Conservation (phyloP, 2,888 invertebrate genomes). For the Eueremaeus valkanovi region DNA sequence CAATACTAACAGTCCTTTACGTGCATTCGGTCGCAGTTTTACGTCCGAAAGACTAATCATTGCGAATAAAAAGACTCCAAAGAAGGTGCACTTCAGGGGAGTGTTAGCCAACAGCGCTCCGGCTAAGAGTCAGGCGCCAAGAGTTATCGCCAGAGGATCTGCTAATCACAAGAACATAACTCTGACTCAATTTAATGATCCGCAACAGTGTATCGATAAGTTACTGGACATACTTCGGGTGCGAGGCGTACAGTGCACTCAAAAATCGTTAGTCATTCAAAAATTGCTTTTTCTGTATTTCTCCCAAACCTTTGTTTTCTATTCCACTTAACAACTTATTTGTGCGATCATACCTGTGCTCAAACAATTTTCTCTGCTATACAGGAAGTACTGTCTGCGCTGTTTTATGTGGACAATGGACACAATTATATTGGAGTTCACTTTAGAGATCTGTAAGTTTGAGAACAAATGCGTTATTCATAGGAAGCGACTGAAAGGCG, state of each 20-base stretch:
- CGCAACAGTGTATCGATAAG: constrained; percentile 54
- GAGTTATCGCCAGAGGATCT: constrained; percentile 53
- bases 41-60: constrained; percentile 38
- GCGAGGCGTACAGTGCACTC: constrained; percentile 62
- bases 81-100: constrained; percentile 42
- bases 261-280: constrained; percentile 62
- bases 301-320: neutral
- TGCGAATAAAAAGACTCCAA: constrained; percentile 39
- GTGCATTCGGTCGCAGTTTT: neutral
- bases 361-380: too few relatives aligned
- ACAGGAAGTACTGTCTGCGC: too few relatives aligned
- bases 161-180: constrained; percentile 62
- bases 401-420: constrained; percentile 37
- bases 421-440: constrained; percentile 59
- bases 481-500: constrained; percentile 69
- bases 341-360: too few relatives aligned
- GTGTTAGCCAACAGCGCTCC: constrained; percentile 44
- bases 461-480: constrained; percentile 58
- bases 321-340: too few relatives aligned
- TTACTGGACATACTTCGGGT: constrained; percentile 61
- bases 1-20: constrained; percentile 37
- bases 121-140: constrained; percentile 14
- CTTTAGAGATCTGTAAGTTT: constrained; percentile 62
- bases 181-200: constrained; percentile 59
- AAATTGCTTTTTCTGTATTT: neutral